phyloP scores from a whole-genome alignment of 2,113 vertebrate genomes.

The Cricetomys ansorgei region DNA sequence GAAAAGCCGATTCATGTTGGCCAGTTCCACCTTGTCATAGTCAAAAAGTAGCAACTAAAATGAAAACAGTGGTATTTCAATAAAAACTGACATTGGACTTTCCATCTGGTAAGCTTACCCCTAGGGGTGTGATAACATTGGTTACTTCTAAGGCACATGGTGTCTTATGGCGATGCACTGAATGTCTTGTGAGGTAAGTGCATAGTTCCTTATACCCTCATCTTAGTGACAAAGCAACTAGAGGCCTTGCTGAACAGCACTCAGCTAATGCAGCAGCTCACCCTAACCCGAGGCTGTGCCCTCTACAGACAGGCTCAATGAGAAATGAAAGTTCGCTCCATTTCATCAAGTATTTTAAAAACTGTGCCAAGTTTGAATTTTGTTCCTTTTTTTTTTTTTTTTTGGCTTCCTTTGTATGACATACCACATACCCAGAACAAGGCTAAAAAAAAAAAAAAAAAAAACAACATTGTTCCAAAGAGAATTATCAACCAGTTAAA shows the following conservation, averaged over 20 bases:
- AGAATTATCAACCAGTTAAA: neutral
- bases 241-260: neutral
- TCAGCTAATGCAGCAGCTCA: neutral
- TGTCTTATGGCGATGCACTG: neutral
- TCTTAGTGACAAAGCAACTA: slow-evolving; percentile 1
- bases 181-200: neutral
- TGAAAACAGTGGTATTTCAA: slow-evolving; percentile 56
- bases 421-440: neutral
- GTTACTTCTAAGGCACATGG: neutral
- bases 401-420: neutral
- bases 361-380: neutral
- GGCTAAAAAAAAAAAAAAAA: no score
- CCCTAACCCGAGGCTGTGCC: neutral
- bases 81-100: slow-evolving; percentile 34
- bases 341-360: neutral
- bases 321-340: neutral
- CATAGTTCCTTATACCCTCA: neutral
- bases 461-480: slow-evolving; percentile 44
- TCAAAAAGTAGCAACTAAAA: slow-evolving; percentile 97
- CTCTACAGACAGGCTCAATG: neutral
- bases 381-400: neutral
- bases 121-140: neutral
- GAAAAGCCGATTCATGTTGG: slow-evolving; percentile 99
- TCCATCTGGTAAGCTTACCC: neutral
- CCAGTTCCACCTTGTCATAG: slow-evolving; percentile 98